Evolutionary conservation across 2,113 vertebrate genomes (phyloP), one percentile per base, ranked within the genome.

Genomic region (Oxyruncus cristatus): DNA sequence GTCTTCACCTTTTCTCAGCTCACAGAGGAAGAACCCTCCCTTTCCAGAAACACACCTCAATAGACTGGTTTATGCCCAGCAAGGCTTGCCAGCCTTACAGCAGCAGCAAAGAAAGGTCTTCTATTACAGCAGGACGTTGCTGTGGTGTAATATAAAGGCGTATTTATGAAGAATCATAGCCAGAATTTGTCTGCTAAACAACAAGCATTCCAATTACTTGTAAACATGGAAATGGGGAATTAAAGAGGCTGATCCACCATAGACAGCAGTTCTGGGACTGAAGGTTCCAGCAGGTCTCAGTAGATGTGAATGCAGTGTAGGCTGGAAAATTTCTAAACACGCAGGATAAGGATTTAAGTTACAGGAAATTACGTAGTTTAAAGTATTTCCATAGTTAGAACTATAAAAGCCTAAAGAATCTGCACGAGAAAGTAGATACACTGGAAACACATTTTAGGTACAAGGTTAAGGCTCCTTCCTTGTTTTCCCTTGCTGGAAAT

Each of bases 21-120:
- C 59, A 53, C 76, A 76, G 92, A 88, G 59, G 80, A 73, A 95
- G 74, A 90, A 23, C 89, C 53, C 88, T 89, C 32, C 88, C 75
- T 58, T 21, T 91, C 96, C 94, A 93, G 67, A 89, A 97, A 50
- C 47, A 10, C 24, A 79, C 68, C 96, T 66, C 93, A 97, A 91
- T 61, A 95, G 92, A 27, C 66, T 71, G 52, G 62, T 47, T 56
- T n/a, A 14, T 44, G 53, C 32, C 12, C 26, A 68, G 63, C 11
- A 46, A 33, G 65, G 37, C 70, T 33, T 46, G 27, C 28, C 14
- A 33, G 42, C 28, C 46, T 28, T n/a, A 14, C 55, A 67, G 42
- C 4, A 61, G 53, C 41, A 92, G 53, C 85, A 66, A 28, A 33
- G 18, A 33, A 68, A 2, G 39, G 35, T 49, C 41, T 73, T 41